These are phyloP conservation scores for Macaca mulatta DNA, from an alignment of 2,113 vertebrate species.

Conservation along the genomic window DNA sequence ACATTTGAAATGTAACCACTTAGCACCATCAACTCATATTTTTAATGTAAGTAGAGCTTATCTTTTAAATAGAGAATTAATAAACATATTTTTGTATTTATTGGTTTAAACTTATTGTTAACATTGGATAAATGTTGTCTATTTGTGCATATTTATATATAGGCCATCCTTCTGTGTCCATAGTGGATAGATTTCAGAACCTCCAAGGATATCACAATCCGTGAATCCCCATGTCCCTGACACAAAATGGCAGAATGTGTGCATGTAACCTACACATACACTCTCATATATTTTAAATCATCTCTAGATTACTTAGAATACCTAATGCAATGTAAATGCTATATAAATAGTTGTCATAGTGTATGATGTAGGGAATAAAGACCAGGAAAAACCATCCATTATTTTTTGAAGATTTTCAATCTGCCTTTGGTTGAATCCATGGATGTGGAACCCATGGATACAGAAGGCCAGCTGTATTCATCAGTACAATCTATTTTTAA, in stretches of 20 bases:
- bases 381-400: neutral
- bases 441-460: neutral
- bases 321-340: neutral
- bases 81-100: neutral
- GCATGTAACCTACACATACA: neutral
- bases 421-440: neutral
- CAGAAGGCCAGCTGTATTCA: neutral
- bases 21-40: neutral
- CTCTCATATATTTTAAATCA: neutral
- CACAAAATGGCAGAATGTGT: neutral
- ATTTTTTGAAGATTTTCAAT: neutral
- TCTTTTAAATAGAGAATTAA: neutral
- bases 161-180: neutral
- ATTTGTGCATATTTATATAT: neutral
- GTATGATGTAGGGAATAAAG: neutral
- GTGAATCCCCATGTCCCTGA: neutral
- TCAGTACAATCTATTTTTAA: neutral
- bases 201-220: neutral
- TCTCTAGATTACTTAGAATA: neutral
- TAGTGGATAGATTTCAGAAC: neutral
- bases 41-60: neutral
- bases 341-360: neutral
- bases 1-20: neutral
- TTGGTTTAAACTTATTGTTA: conserved; percentile 19
- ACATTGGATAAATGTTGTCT: neutral